Evolutionary conservation across 2,797 vertebrate genomes (phyloP).

Genomic region (Thripadectes ignobilis): DNA sequence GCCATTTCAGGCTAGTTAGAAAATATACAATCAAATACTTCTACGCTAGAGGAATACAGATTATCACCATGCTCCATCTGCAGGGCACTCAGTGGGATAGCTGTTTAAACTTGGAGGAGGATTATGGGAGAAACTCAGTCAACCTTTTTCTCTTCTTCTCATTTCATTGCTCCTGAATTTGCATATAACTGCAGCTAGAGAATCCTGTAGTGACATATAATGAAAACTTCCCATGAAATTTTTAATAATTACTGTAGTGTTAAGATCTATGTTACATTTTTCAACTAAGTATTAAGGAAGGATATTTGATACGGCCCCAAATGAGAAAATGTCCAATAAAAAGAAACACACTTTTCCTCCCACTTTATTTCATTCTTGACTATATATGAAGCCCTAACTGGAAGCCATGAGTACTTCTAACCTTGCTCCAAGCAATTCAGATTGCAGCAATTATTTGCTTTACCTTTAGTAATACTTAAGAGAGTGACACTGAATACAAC

Average conservation of each 20-base stretch:
- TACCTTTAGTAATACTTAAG: neutral
- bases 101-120: neutral
- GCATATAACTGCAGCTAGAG: neutral
- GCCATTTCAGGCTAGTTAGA: neutral
- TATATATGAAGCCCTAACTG: neutral
- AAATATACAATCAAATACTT: neutral
- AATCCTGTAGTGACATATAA: neutral
- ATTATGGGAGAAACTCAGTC: neutral
- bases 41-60: neutral
- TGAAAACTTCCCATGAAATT: neutral
- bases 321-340: neutral
- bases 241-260: neutral
- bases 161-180: neutral
- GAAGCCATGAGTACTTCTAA: neutral
- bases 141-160: neutral
- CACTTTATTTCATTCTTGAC: neutral
- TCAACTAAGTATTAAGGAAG: neutral
- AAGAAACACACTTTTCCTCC: neutral
- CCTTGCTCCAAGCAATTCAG: neutral
- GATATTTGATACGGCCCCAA: neutral
- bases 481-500: neutral
- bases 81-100: neutral
- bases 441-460: neutral
- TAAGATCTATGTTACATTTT: neutral
- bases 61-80: neutral